Percentiles rank a stretch among this genome's conserved stretches.
Conservation (phyloP, 2,797 vertebrate species). For the Mastacembelus armatus region DNA sequence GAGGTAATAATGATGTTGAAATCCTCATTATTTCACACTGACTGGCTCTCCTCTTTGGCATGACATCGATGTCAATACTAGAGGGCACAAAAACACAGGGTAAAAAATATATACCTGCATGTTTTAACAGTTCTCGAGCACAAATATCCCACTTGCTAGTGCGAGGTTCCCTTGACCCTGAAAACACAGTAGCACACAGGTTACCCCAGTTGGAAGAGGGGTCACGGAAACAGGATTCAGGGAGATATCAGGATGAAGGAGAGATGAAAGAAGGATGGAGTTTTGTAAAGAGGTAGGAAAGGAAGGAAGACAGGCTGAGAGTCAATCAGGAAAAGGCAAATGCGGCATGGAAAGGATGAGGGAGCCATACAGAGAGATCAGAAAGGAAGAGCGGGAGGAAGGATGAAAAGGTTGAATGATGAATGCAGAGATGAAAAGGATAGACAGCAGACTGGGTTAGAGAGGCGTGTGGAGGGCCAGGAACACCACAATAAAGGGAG, state of each 20-base stretch:
- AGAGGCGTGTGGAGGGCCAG: not conserved
- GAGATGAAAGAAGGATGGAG: constrained; percentile 10
- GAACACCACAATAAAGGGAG: not conserved
- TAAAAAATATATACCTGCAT: too few species aligned
- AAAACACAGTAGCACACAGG: constrained; percentile 47
- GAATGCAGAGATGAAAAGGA: constrained; percentile 26
- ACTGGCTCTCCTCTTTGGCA: too few species aligned
- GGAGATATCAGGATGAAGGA: constrained; percentile 7
- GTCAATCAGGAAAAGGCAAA: constrained; percentile 36
- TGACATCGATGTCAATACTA: too few species aligned
- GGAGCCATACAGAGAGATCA: constrained; percentile 4
- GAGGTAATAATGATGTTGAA: too few species aligned
- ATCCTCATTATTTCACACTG: too few species aligned
- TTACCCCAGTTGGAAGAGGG: too few species aligned
- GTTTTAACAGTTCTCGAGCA: too few species aligned
- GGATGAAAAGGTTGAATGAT: constrained; percentile 19
- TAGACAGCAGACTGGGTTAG: not conserved
- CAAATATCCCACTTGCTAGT: too few species aligned
- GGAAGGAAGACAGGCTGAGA: constrained; percentile 1
- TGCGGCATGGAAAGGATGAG: constrained; percentile 19
- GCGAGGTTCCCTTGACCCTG: constrained; percentile 46
- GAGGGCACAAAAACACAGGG: too few species aligned
- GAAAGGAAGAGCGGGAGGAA: not conserved
- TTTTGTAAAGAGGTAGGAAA: not conserved
- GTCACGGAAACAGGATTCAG: too few species aligned